Evolutionary conservation across 1,140 invertebrate species (phyloP), one percentile per base, ranked within the genome.

Genomic region (Manduca sexta): DNA sequence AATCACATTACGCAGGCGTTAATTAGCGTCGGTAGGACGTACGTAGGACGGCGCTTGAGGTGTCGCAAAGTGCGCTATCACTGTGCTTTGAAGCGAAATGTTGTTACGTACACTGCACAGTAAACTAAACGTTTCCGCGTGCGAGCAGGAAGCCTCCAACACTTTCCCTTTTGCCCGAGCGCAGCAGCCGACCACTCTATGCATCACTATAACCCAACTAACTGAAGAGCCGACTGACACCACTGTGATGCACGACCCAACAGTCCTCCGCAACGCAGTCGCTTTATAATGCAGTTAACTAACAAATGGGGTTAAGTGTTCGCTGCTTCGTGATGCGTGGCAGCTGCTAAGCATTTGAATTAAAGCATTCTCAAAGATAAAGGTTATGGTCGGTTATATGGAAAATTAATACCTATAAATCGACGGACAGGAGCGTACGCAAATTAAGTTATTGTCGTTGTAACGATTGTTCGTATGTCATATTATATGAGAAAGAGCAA

Each of bases 161-260:
- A 84, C 81, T 84, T 84, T 84, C 81, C 76, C 81, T 84, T 84
- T 84, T 81, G 75, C 81, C 76, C 63, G 69, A 60, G 73, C 76
- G 69, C 80, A 81, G 76, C 80, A 82, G 78, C 76, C 79, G 64
- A 70, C 61, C 66, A 63, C 64, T 58, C 62, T 70, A 72, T 75
- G 69, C 66, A 80, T 68, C 68, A 64, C 44, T 71, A 72, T 75
- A 71, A 76, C 52, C 65, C 74, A 52, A 60, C 74, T 59, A 60
- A 56, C 60, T 15, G 30, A 47, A 49, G 41, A 15, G 29, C 46
- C 52, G 55, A 61, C 60, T 46, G 51, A 29, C 48, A 39, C 41
- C 5, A 60, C 50, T 29, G 4, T 10, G 26, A 11, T 38, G 13
- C 31, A 8, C 35, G 39, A 34, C 40, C 34, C 43, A 21, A 49